These are phyloP conservation scores for Oikopleura dioica DNA, from an alignment of 23 tunicate genomes.

Conservation along the genomic window DNA sequence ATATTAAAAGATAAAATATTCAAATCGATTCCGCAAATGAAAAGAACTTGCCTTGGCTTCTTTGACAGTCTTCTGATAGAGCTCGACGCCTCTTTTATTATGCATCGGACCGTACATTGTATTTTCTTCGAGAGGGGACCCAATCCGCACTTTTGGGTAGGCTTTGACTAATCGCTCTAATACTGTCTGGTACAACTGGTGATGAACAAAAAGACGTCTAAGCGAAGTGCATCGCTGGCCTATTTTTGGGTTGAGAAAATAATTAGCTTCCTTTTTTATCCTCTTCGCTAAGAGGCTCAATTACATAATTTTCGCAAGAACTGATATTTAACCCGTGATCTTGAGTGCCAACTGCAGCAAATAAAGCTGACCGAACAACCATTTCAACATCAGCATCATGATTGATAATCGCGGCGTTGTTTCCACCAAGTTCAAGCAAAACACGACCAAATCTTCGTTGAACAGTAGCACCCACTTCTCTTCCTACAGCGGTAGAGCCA, in stretches of 20 bases:
- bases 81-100: slow-evolving; percentile 29
- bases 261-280: slow-evolving; percentile 80
- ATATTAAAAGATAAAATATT: too few species aligned
- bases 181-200: slow-evolving; percentile 43
- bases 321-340: slow-evolving; percentile 18
- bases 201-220: slow-evolving; percentile 45
- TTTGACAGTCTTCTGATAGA: slow-evolving; percentile 28
- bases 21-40: too few species aligned
- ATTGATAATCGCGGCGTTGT: slow-evolving; percentile 64
- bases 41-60: slow-evolving; percentile 31
- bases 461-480: slow-evolving; percentile 73
- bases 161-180: slow-evolving; percentile 47
- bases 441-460: slow-evolving; percentile 64
- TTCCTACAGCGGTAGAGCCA: slow-evolving; percentile 75
- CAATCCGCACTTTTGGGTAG: slow-evolving; percentile 22
- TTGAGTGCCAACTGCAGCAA: slow-evolving; percentile 93
- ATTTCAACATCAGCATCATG: background rate
- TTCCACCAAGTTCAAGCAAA: slow-evolving; percentile 77
- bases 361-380: slow-evolving; percentile 56
- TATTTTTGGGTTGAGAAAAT: too few species aligned
- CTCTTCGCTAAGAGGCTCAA: too few species aligned
- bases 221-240: slow-evolving; percentile 62
- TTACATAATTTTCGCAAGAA: too few species aligned
- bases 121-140: background rate
- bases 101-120: slow-evolving; percentile 80